phyloP scores from a whole-genome alignment of 2,888 invertebrate genomes.

The Apamea epomidion region DNA sequence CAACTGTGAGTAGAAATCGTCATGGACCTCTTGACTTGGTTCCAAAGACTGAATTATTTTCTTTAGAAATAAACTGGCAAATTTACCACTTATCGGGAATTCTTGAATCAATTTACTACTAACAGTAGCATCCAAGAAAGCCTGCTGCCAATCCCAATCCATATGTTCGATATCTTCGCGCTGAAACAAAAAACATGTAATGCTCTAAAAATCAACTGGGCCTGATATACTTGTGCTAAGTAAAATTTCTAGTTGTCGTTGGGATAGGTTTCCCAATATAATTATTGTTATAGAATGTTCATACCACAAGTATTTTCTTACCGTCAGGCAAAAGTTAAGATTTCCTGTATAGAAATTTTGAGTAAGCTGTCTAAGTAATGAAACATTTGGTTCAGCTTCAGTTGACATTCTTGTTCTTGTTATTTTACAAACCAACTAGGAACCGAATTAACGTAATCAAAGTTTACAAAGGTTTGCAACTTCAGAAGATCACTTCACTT shows the following conservation, averaged over 20 bases:
- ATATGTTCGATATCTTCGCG: conserved; percentile 73
- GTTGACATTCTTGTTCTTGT: conserved; percentile 34
- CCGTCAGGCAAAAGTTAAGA: conserved; percentile 69
- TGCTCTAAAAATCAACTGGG: no score
- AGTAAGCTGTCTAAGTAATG: conserved; percentile 57
- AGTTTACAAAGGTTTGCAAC: background rate
- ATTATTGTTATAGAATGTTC: background rate
- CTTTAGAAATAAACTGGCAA: conserved; percentile 92
- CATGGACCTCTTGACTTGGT: conserved; percentile 90
- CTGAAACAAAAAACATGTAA: conserved; percentile 71
- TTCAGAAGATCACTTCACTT: background rate
- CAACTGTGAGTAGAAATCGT: conserved; percentile 91
- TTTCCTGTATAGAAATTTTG: conserved; percentile 72
- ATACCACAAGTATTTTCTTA: conserved; percentile 49
- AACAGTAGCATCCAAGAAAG: conserved; percentile 91
- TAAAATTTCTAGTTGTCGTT: background rate
- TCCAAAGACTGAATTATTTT: conserved; percentile 91
- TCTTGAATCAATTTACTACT: conserved; percentile 87
- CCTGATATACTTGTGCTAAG: background rate
- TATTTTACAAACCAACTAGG: background rate
- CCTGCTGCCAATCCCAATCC: conserved; percentile 90
- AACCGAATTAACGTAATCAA: background rate
- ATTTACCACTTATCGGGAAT: conserved; percentile 92
- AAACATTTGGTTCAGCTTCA: conserved; percentile 12
- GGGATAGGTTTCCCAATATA: background rate